Base-by-base conservation (phyloP, 2,888 invertebrate species). In the Cristatella mucedo region DNA sequence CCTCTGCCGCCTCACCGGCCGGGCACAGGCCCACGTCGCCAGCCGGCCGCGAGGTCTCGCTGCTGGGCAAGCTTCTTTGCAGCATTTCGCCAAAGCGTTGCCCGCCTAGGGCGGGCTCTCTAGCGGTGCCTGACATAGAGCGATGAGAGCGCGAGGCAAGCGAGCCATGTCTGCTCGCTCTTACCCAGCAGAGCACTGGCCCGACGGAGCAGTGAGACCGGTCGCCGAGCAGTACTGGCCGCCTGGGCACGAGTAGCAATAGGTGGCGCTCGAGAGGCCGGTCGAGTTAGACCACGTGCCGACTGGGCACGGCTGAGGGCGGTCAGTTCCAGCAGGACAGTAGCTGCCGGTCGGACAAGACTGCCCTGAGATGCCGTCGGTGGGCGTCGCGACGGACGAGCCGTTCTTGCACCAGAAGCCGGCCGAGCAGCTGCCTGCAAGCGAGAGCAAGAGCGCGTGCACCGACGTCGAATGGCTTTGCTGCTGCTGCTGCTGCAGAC, bases 341-440 rank as follows among this genome's bases (percentile, higher is more conserved):
- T 53, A 61, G 34, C 49, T 40, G 15, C 60, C 60, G 30, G 45
- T 51, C 2, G 58, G 58, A 49, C 62, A 62, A 0, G 41, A 40
- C 38, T 49, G 41, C 32, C 61, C 61, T 2, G 53, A 57, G 6
- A 49, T 42, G 6, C 55, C 57, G 47, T 60, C 59, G 4, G 40
- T 52, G 1, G 62, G 61, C 9, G 54, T 55, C 4, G 55, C 43
- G 5, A 50, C 50, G 7, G 53, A 40, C 0, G 61, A 51, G 5
- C 60, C 58, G 41, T 49, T 49, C n/a, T 50, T 53, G 43, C 62
- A 62, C 49, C 50, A 56, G 44, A 48, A 56, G 1, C 55, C 48
- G 20, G 54, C 54, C 26, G 42, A 36, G 45, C 58, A 58, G 31
- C 49, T 46, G 11, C 54, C 56, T 56, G 43, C n/a, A n/a, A n/a